Conservation (phyloP, 2,888 invertebrate genomes). For the Apodemia duryi region DNA sequence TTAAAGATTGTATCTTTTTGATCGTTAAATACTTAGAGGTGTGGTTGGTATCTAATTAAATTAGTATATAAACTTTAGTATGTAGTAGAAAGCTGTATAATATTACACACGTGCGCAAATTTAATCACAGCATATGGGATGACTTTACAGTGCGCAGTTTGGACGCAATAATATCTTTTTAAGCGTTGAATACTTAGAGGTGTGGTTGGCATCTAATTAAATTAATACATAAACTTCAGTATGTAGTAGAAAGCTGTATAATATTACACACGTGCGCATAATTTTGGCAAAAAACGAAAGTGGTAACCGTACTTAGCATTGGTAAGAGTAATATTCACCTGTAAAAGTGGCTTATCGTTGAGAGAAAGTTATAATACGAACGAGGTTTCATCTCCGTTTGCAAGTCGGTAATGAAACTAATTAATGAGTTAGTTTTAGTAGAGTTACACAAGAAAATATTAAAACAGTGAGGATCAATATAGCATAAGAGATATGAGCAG, state of each 20-base stretch:
- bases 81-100: conserved; percentile 1
- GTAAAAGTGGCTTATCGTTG: conserved; percentile 4
- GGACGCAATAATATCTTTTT: too few species aligned
- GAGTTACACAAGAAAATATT: too few species aligned
- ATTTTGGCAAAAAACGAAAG: conserved; percentile 14
- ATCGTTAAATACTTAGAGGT: too few species aligned
- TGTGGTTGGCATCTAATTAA: neutral
- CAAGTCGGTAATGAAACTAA: neutral
- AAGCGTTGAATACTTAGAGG: too few species aligned
- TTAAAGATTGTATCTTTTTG: too few species aligned
- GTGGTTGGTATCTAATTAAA: neutral
- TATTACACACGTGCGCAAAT: neutral
- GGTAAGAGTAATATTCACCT: conserved; percentile 6
- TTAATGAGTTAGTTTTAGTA: neutral
- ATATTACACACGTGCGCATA: neutral
- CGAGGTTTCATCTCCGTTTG: conserved; percentile 1
- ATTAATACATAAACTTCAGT: neutral
- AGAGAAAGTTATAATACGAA: conserved; percentile 8
- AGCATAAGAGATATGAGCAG: too few species aligned
- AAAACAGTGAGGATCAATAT: too few species aligned
- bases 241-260: conserved; percentile 2
- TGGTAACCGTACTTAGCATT: neutral
- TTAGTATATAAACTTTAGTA: neutral
- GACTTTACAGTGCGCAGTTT: too few species aligned
- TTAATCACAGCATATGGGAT: too few species aligned